A percentile compares a stretch with the other conserved stretches of the same genome.
These are phyloP conservation scores for Tor tambroides DNA, from an alignment of 2,113 vertebrate species.

Conservation along the genomic window DNA sequence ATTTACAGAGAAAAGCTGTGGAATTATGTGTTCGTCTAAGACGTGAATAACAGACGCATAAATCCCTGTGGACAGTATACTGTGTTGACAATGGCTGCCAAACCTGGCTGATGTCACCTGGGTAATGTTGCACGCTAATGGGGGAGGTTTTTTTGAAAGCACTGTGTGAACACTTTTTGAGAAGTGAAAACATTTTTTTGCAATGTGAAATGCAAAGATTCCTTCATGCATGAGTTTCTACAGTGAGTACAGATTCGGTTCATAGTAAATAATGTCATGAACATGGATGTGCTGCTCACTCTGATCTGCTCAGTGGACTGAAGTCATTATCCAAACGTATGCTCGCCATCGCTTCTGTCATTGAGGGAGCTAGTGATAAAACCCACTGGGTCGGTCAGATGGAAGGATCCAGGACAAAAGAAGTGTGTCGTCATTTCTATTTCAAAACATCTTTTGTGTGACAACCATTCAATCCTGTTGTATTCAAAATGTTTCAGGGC, in stretches of 20 bases:
- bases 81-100: slow-evolving; percentile 65
- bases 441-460: neutral
- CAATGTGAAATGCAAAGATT: neutral
- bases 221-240: neutral
- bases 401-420: slow-evolving; percentile 44
- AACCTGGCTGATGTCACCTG: slow-evolving; percentile 70
- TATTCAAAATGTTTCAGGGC: neutral
- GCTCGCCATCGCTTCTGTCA: slow-evolving; percentile 5
- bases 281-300: neutral
- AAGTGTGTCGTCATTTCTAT: slow-evolving; percentile 38
- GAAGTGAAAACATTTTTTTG: neutral
- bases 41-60: slow-evolving; percentile 60
- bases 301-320: slow-evolving; percentile 21
- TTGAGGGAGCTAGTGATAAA: slow-evolving; percentile 48
- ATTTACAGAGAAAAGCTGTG: slow-evolving; percentile 33
- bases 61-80: slow-evolving; percentile 56
- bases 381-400: slow-evolving; percentile 41
- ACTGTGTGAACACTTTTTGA: neutral
- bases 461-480: neutral
- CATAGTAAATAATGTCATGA: slow-evolving; percentile 12
- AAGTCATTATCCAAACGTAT: slow-evolving; percentile 49
- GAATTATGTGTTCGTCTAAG: slow-evolving; percentile 55
- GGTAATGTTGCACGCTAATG: slow-evolving; percentile 65
- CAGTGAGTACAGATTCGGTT: neutral
- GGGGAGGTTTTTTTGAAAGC: slow-evolving; percentile 14